Percentiles rank a stretch among this genome's conserved stretches.
Evolutionary conservation across 2,888 invertebrate species (phyloP).

Genomic region (Drosophila paranaensis): DNA sequence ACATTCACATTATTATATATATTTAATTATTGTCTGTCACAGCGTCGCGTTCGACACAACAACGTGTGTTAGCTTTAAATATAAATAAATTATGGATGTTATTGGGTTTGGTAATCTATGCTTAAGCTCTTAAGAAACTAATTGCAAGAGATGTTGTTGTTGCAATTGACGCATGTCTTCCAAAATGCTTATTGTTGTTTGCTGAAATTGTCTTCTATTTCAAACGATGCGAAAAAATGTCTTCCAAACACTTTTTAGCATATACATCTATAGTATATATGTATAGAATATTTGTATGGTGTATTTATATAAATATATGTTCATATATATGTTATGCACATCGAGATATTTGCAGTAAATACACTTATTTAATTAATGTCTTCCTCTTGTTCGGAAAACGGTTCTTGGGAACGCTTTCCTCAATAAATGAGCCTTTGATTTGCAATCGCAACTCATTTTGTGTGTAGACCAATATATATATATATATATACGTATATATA

Average conservation of each 20-base stretch:
- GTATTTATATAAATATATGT: conserved; percentile 41
- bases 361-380: conserved; percentile 80
- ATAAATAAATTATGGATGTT: conserved; percentile 45
- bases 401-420: conserved; percentile 24
- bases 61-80: conserved; percentile 71
- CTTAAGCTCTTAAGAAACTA: conserved; percentile 61
- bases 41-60: conserved; percentile 82
- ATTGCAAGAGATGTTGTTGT: conserved; percentile 56
- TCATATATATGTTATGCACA: conserved; percentile 54
- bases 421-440: conserved; percentile 62
- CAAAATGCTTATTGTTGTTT: conserved; percentile 78
- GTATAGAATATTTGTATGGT: conserved; percentile 33
- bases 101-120: conserved; percentile 20
- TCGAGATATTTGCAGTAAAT: conserved; percentile 67
- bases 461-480: conserved; percentile 67
- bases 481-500: conserved; percentile 45
- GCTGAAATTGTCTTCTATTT: conserved; percentile 63
- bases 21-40: conserved; percentile 85
- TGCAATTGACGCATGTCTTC: conserved; percentile 80
- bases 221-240: conserved; percentile 74
- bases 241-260: conserved; percentile 77
- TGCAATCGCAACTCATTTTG: conserved; percentile 75
- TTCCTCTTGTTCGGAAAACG: conserved; percentile 38
- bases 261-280: conserved; percentile 16
- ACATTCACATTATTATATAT: conserved; percentile 46